Base-by-base conservation (phyloP, 2,888 invertebrate species). In the Stenchaetothrips biformis region DNA sequence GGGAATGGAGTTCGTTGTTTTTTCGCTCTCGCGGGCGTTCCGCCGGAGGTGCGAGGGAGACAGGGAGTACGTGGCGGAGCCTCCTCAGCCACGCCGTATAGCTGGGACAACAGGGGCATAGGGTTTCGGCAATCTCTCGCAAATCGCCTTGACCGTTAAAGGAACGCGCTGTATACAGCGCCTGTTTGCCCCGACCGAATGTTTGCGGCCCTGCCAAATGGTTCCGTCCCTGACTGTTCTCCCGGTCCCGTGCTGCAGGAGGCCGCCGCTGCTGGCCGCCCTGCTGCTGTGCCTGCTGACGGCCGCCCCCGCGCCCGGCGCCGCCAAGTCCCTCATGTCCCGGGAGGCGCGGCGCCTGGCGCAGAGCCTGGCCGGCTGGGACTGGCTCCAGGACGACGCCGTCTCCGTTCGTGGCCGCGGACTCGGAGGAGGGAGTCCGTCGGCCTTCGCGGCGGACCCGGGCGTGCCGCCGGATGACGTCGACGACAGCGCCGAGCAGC, bases 301-400 rank as follows among this genome's bases (percentile, higher is more conserved):
- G 67, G 21, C 21, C 21, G 67, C 67, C 25, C 21, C 67, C 67
- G 11, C 67, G 67, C 67, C 21, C 21, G 67, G 21, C 67, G 67
- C 67, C 67, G 11, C 67, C 67, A 74, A 74, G 67, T 25, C 67
- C 67, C 11, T 8, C 67, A 21, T 74, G 25, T 74, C 67, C 9
- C 67, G 9, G 67, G 67, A 74, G 67, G 67, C 67, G 21, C 67
- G 67, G 67, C 67, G 67, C 67, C 67, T 74, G 25, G 67, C 67
- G 67, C 67, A 25, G 25, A 74, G 25, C 67, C 67, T 74, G 67
- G 7, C 59, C 59, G 59, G 59, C 59, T 59, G 67, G 67, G 67
- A 74, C 67, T 74, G 67, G 67, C 67, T 18, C 18, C 18, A 59
- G 59, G 59, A 59, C 59, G 13, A 37, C 37, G 37, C 37, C 37